Base-by-base conservation (phyloP, 2,888 invertebrate genomes). In the Cactoblastis cactorum region DNA sequence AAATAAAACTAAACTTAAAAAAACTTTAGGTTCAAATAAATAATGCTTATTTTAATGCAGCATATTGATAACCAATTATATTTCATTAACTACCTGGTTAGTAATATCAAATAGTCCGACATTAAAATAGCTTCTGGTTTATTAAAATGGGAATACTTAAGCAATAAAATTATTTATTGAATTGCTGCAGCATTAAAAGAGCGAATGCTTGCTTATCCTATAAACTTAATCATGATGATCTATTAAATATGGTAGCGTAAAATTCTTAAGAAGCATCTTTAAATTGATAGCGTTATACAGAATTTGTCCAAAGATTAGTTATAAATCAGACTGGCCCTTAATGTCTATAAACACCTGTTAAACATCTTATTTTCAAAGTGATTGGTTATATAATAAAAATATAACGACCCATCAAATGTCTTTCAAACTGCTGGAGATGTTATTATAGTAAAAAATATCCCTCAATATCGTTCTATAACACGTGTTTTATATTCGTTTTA, bases 361-460 rank as follows among this genome's bases (percentile, higher is more conserved):
- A 67, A 67, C 68, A 64, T 62, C 56, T 58, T 49, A 59, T 57
- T 61, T 56, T 61, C 41, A 54, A 56, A 54, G 51, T 61, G 69
- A 74, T 70, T 64, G 71, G 73, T 65, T 56, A 57, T 45, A 28
- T 57, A 53, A 62, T 72, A 67, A 70, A 69, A 67, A 51, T 57
- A 55, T 65, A 65, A 72, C 49, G 66, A 65, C 35, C 65, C 51
- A 68, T 70, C 57, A 67, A 55, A 60, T 47, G 45, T 50, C 52
- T 50, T 51, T 46, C 37, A 58, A 59, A 57, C 58, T 52, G 51
- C 56, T n/a, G n/a, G 53, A 58, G 53, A 53, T 51, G 50, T 48
- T 50, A 53, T 51, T 45, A 45, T 46, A 18, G 34, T 46, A 46
- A 46, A 46, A 45, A 33, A 45, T 14, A 24, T 24, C 15, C 24